Base-by-base conservation (phyloP, 2,888 invertebrate species). In the Entomobrya multifasciata region DNA sequence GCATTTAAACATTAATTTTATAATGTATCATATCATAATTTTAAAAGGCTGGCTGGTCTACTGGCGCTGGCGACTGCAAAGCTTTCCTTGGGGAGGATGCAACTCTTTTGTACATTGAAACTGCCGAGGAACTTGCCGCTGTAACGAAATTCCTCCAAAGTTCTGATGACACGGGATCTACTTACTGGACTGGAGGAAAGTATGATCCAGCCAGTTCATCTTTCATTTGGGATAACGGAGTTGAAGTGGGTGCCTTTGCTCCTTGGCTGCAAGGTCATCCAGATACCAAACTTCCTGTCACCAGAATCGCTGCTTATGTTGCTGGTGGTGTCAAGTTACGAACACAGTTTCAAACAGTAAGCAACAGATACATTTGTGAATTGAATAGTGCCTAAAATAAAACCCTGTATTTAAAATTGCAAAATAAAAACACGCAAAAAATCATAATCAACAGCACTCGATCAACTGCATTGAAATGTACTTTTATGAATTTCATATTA, bases 101-200 rank as follows among this genome's bases (percentile, higher is more conserved):
- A 5, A 27, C 36, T 10, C 65, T 65, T 1, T 11, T 65, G n/a
- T n/a, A 65, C 36, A 65, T 65, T 22, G 65, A 65, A 65, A 65
- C 65, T 2, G 36, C 3, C 0, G 65, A 30, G n/a, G 65, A 65
- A 41, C 36, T 65, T 4, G n/a, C 10, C 3, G 65, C 13, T 1
- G 65, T 65, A 5, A 65, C n/a, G 10, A 8, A 10, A 13, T 36
- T 36, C 36, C 1, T 65, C 4, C 20, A 15, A 2, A 65, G 27
- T 11, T 65, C 65, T 1, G 65, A 65, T 36, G 65, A 65, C n/a
- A 65, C 65, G 3, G 65, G 65, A 3, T 65, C 65, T 1, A 36
- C 65, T 20, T 65, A 65, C 65, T 65, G 65, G 65, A 41, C 41
- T 65, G 65, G 65, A n/a, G 65, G 65, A 2, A 65, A 22, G n/a